These are phyloP conservation scores for Cranoglanis bouderius DNA, from an alignment of 2,113 vertebrate genomes.

Conservation along the genomic window DNA sequence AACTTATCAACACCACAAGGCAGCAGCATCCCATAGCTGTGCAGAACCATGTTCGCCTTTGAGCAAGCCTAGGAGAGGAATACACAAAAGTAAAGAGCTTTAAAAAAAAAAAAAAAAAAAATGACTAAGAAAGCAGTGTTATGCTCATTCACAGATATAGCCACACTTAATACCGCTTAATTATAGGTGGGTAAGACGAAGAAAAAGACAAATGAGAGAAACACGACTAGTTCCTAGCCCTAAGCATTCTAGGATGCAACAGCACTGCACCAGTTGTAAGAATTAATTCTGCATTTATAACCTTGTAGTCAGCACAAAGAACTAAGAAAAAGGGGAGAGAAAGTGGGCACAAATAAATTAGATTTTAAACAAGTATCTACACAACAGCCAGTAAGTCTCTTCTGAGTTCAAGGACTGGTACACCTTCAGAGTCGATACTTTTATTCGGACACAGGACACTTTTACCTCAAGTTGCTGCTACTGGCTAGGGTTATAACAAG, in stretches of 20 bases:
- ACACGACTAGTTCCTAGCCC: not conserved
- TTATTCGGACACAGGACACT: not conserved
- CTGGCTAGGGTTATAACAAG: not conserved
- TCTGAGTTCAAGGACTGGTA: not conserved
- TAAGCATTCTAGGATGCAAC: not conserved
- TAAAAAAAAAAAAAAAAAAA: not conserved
- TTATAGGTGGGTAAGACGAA: not conserved
- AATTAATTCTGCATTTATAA: not conserved
- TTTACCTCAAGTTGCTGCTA: not conserved
- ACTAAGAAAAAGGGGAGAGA: no score
- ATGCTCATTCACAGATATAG: not conserved
- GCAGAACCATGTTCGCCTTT: slow-evolving; percentile 82
- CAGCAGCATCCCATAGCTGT: slow-evolving; percentile 93
- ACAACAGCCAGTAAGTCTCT: not conserved
- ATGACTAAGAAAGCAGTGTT: no score
- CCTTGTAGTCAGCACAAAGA: not conserved
- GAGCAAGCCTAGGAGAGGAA: slow-evolving; percentile 80
- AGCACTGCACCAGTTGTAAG: not conserved
- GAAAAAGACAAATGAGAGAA: not conserved
- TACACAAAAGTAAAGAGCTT: not conserved
- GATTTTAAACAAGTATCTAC: not conserved
- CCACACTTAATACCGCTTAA: not conserved
- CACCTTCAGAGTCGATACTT: not conserved
- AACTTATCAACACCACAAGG: slow-evolving; percentile 93
- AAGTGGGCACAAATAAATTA: not conserved